Evolutionary conservation across 2,888 invertebrate species (phyloP), one percentile per base, ranked within the genome.

Genomic region (Noctua pronuba): DNA sequence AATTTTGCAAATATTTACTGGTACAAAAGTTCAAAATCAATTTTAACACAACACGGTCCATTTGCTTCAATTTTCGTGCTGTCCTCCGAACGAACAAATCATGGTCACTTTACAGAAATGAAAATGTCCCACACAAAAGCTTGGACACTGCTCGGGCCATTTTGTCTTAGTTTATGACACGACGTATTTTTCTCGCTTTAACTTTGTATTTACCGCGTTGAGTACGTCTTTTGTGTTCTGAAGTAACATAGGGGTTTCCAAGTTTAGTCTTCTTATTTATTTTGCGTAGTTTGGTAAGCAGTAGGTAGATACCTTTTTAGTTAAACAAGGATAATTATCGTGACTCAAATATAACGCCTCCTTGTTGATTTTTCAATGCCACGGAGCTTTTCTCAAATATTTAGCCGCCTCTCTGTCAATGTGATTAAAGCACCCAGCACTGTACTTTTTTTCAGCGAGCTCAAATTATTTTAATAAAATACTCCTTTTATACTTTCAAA

Each of bases 101-200:
- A 81, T 84, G 79, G 86, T 84, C 88, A 85, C 85, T 86, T 81
- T 81, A 70, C 72, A 84, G 77, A 88, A 87, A 86, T 86, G 82
- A 83, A 41, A 86, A 83, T 79, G 85, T 83, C 81, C 52, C 38
- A 75, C 77, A 86, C 84, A 87, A 84, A 83, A 79, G 79, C 81
- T 75, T 72, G 72, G 77, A 60, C 79, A 82, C 41, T 84, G 74
- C 65, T 75, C 70, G 67, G 68, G 79, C 83, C 75, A 77, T 88
- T 88, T 74, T 72, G 87, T 86, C 83, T 83, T 83, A 77, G 69
- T 87, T 79, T 86, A 80, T 76, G 86, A 82, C 77, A 64, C 35
- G 3, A 68, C 71, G 69, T 76, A 88, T 86, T 86, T 87, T 77
- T 86, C 88, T 71, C 64, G 66, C 58, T 74, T 73, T 64, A 79